phyloP scores from a whole-genome alignment of 2,888 invertebrate species.

The Apamea sordens region DNA sequence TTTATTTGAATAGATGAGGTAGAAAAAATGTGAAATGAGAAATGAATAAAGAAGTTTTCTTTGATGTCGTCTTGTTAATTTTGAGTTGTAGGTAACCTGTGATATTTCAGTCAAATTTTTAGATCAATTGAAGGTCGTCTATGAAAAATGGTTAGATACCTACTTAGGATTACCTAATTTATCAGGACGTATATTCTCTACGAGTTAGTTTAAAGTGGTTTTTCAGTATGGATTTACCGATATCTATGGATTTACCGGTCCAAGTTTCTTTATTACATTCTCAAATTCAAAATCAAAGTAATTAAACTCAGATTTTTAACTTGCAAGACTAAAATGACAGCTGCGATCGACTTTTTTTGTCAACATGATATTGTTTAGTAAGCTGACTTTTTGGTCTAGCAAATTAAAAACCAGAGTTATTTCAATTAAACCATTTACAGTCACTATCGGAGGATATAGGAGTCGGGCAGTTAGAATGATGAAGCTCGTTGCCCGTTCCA shows the following conservation, averaged over 20 bases:
- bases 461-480: no score
- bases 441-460: no score
- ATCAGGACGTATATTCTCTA: background rate
- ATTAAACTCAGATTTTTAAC: no score
- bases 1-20: conserved; percentile 4
- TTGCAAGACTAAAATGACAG: no score
- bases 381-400: no score
- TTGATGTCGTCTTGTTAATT: conserved; percentile 20
- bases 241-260: background rate
- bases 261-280: background rate
- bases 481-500: no score
- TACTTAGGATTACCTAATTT: background rate
- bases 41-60: conserved; percentile 1
- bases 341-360: no score
- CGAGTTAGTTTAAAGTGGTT: background rate
- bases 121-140: background rate
- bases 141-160: background rate
- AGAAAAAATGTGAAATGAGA: background rate
- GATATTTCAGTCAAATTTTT: background rate
- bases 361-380: no score
- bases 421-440: no score
- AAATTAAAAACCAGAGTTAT: no score
- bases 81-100: background rate
- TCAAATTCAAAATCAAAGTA: no score
- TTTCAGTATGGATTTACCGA: background rate